A percentile compares a stretch with the other conserved stretches of the same genome.
Evolutionary conservation across 1,140 invertebrate species (phyloP).

Genomic region (Drosophila mauritiana): DNA sequence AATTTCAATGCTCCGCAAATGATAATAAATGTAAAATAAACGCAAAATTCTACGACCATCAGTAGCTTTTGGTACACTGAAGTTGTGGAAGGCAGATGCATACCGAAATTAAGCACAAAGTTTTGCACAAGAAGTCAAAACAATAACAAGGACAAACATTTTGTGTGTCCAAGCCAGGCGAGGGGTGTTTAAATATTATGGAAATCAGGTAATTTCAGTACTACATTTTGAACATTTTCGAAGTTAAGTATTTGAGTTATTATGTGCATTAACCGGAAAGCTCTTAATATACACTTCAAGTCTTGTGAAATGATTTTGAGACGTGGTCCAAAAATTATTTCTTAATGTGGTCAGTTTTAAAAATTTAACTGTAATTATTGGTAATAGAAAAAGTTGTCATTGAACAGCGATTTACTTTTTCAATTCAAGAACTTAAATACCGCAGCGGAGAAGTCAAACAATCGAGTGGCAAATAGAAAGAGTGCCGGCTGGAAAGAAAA

Average conservation of each 20-base stretch:
- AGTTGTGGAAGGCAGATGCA: slow-evolving; percentile 31
- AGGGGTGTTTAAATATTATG: slow-evolving; percentile 20
- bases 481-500: slow-evolving; percentile 14
- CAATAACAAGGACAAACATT: slow-evolving; percentile 78
- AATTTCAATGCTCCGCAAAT: slow-evolving; percentile 79
- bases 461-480: slow-evolving; percentile 15
- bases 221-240: too few relatives aligned
- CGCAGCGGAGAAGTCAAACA: slow-evolving; percentile 19
- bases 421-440: slow-evolving; percentile 1
- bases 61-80: slow-evolving; percentile 12
- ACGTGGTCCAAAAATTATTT: too few relatives aligned
- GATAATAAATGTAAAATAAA: slow-evolving; percentile 82
- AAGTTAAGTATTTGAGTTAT: too few relatives aligned
- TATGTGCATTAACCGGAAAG: too few relatives aligned
- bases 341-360: background rate
- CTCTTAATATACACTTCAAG: too few relatives aligned
- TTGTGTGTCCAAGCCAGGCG: slow-evolving; percentile 37
- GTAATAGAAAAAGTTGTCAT: background rate
- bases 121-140: slow-evolving; percentile 79
- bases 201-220: too few relatives aligned
- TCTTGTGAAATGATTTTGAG: background rate
- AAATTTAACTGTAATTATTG: background rate
- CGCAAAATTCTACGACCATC: slow-evolving; percentile 61
- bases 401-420: background rate
- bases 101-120: slow-evolving; percentile 75